Evolutionary conservation across 2,797 vertebrate genomes (phyloP).

Genomic region (Iguana delicatissima): DNA sequence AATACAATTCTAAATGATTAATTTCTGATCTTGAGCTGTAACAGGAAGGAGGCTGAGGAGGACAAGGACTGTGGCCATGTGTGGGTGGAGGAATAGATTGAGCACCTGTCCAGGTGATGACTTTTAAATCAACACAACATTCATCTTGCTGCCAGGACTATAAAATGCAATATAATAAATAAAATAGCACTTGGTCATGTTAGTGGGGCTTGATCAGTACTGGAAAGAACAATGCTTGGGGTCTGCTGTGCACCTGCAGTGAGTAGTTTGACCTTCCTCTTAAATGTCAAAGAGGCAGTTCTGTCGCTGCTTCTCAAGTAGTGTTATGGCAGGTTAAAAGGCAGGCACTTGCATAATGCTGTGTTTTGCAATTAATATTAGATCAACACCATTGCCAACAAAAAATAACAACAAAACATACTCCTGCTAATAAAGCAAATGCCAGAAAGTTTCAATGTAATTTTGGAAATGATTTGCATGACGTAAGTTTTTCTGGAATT

Average conservation of each 20-base stretch:
- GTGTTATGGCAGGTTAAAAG: neutral
- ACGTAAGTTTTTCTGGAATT: neutral
- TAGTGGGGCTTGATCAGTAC: constrained; percentile 1
- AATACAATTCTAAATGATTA: neutral
- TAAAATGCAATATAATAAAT: constrained; percentile 14
- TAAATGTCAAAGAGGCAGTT: neutral
- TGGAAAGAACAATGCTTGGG: neutral
- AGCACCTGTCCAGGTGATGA: constrained; percentile 25
- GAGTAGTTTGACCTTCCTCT: constrained; percentile 6
- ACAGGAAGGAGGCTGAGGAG: constrained; percentile 29
- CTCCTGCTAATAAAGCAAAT: neutral
- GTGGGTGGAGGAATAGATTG: constrained; percentile 20
- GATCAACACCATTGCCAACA: neutral
- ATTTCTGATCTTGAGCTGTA: constrained; percentile 28
- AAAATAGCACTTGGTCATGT: constrained; percentile 5
- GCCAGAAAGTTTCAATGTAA: neutral
- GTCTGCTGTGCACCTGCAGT: neutral
- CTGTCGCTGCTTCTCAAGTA: constrained; percentile 27
- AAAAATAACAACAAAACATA: neutral
- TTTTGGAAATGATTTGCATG: constrained; percentile 14
- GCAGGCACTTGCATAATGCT: neutral
- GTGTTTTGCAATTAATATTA: neutral
- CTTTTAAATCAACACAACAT: constrained; percentile 33
- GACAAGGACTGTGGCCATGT: neutral
- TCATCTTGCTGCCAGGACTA: constrained; percentile 8